Conservation (phyloP, 2,797 vertebrate species). For the Chanos chanos region DNA sequence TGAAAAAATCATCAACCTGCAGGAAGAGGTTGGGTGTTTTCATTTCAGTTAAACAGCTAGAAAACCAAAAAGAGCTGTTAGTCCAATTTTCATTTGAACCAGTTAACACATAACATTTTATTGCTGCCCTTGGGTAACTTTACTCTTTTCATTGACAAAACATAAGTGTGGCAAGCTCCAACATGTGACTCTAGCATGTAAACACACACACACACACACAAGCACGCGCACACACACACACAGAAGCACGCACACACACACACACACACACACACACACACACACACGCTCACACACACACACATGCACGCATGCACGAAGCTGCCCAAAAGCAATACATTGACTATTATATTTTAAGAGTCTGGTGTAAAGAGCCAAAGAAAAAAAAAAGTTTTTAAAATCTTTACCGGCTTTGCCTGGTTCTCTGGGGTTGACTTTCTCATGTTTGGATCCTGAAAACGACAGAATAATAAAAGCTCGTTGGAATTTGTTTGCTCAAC, state of each 20-base stretch:
- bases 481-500: no score
- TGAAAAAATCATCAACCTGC: no score
- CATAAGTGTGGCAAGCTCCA: slow-evolving; percentile 59
- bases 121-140: slow-evolving; percentile 16
- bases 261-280: slow-evolving; percentile 4
- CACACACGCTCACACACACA: slow-evolving; percentile 25
- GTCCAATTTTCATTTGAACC: no score
- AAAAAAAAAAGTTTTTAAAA: not conserved
- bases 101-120: not conserved
- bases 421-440: slow-evolving; percentile 81
- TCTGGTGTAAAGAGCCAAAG: not conserved
- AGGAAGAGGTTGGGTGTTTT: no score
- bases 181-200: slow-evolving; percentile 45
- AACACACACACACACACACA: slow-evolving; percentile 18
- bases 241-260: not conserved
- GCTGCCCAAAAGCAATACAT: not conserved
- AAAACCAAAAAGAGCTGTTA: no score
- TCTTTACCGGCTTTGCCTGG: slow-evolving; percentile 92
- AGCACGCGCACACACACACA: slow-evolving; percentile 12
- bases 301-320: slow-evolving; percentile 30
- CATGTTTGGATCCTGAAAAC: slow-evolving; percentile 81
- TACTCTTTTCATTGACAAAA: slow-evolving; percentile 55
- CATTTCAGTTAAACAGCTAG: no score
- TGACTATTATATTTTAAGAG: not conserved
- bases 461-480: not conserved